Conservation (phyloP, 2,113 vertebrate species). For the Morone saxatilis region DNA sequence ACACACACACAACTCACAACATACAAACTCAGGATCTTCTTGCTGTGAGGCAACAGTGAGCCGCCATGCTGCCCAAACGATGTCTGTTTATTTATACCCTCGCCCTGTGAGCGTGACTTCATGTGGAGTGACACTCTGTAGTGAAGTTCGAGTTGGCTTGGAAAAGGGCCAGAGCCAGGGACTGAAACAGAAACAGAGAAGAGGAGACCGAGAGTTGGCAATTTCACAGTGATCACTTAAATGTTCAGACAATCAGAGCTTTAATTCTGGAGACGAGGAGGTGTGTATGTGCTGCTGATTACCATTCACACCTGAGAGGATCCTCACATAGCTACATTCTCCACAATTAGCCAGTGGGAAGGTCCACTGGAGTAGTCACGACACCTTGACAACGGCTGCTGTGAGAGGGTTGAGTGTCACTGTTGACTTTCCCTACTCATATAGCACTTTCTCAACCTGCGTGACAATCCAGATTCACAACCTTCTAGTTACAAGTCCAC, state of each 20-base stretch:
- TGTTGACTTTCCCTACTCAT: slow-evolving; percentile 24
- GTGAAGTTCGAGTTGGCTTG: slow-evolving; percentile 40
- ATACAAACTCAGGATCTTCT: slow-evolving; percentile 28
- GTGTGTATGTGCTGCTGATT: slow-evolving; percentile 14
- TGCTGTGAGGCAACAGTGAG: slow-evolving; percentile 41
- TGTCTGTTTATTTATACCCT: slow-evolving; percentile 68
- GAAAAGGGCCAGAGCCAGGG: slow-evolving; percentile 28
- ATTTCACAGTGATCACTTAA: slow-evolving; percentile 47
- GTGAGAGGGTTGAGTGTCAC: slow-evolving; percentile 18
- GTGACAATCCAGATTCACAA: slow-evolving; percentile 21
- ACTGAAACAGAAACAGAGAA: slow-evolving; percentile 9
- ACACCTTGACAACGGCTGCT: slow-evolving; percentile 22
- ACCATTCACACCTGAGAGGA: slow-evolving; percentile 30
- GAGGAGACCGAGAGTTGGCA: slow-evolving; percentile 13
- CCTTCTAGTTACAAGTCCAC: slow-evolving; percentile 25
- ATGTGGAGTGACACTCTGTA: slow-evolving; percentile 42
- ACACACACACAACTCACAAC: background rate
- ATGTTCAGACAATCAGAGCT: slow-evolving; percentile 43
- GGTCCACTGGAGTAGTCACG: background rate
- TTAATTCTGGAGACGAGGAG: slow-evolving; percentile 28
- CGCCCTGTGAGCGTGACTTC: slow-evolving; percentile 57
- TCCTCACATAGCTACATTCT: background rate
- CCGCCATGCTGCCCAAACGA: slow-evolving; percentile 24
- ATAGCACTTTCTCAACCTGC: background rate
- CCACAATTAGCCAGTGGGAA: slow-evolving; percentile 17